Conservation (phyloP, 2,113 vertebrate species). For the Ailurus styani region DNA sequence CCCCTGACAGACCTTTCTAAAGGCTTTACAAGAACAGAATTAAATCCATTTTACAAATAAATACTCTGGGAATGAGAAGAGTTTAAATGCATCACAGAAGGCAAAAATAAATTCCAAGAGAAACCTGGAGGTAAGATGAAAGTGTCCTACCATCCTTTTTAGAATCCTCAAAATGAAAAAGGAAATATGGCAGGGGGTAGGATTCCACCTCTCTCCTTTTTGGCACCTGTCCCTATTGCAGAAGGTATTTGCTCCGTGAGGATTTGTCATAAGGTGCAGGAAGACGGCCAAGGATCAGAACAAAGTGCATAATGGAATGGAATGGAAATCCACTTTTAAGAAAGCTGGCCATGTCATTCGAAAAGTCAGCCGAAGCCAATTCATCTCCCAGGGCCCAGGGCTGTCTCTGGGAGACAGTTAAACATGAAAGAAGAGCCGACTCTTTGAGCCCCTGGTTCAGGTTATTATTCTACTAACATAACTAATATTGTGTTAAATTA, state of each 20-base stretch:
- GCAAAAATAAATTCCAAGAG: constrained; percentile 10
- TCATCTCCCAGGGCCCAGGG: background rate
- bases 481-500: background rate
- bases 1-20: background rate
- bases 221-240: background rate
- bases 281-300: constrained; percentile 13
- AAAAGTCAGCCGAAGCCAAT: background rate
- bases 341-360: background rate
- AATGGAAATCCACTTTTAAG: background rate
- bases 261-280: constrained; percentile 4
- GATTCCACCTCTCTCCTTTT: background rate
- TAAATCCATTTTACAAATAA: constrained; percentile 61
- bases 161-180: background rate
- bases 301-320: background rate
- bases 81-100: background rate
- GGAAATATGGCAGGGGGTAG: background rate
- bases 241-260: background rate
- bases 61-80: constrained; percentile 15
- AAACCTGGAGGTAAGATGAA: background rate
- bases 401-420: background rate
- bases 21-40: constrained; percentile 38
- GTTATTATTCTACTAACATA: background rate
- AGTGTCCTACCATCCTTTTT: background rate
- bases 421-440: background rate
- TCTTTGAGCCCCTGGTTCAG: background rate